phyloP scores from a whole-genome alignment of 2,797 vertebrate species.

The Sebastes nivosus region DNA sequence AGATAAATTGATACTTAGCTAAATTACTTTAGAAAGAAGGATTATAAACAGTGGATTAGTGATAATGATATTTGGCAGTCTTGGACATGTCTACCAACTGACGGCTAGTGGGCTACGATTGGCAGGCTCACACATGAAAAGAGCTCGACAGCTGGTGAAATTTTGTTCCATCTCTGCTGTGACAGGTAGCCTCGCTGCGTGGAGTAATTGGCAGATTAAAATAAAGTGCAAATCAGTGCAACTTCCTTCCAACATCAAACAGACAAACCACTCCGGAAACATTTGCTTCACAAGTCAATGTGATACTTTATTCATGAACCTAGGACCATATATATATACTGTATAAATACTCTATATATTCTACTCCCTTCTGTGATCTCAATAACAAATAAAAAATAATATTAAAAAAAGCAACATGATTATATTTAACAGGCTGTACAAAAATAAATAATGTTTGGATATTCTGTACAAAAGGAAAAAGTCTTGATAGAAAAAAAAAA shows the following conservation, averaged over 20 bases:
- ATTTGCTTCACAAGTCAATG: conserved; percentile 73
- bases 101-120: not conserved
- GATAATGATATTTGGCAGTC: not conserved
- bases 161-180: not conserved
- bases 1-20: too few species aligned
- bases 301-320: conserved; percentile 86
- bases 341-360: conserved; percentile 99
- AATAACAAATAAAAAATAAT: conserved; percentile 89
- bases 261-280: conserved; percentile 54
- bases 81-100: not conserved
- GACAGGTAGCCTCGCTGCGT: not conserved
- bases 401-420: conserved; percentile 87
- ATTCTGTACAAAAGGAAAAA: conserved; percentile 90
- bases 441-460: conserved; percentile 99
- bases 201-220: not conserved
- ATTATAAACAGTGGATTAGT: not conserved
- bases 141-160: not conserved
- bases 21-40: too few species aligned
- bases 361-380: conserved; percentile 91
- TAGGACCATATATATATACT: conserved; percentile 81
- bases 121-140: not conserved
- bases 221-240: not conserved
- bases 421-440: conserved; percentile 98
- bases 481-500: conserved; percentile 64
- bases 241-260: not conserved